Evolutionary conservation across 2,113 vertebrate species (phyloP).

Genomic region (Corythornis madagascariensis): DNA sequence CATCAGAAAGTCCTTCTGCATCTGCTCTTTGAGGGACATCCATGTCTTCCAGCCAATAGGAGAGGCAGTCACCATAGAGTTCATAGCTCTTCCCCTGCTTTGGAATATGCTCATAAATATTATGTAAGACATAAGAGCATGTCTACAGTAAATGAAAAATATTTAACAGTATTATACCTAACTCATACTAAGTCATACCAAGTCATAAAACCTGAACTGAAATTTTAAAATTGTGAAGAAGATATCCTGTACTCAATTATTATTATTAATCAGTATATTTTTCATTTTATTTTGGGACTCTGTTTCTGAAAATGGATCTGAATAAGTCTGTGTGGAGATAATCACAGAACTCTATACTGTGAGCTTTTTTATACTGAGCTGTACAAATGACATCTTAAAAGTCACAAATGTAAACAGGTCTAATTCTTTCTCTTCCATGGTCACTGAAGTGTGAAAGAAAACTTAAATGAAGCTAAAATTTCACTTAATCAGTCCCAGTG

Average conservation of each 20-base stretch:
- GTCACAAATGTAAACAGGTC: neutral
- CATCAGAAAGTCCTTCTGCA: neutral
- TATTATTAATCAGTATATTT: neutral
- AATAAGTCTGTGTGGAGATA: neutral
- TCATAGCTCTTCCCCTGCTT: neutral
- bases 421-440: neutral
- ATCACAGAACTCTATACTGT: neutral
- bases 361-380: neutral
- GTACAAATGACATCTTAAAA: neutral
- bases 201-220: neutral
- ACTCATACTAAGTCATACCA: neutral
- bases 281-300: neutral
- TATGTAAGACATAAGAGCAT: neutral
- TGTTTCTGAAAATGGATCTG: neutral
- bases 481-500: neutral
- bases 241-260: fast-evolving
- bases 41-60: fast-evolving
- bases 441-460: neutral
- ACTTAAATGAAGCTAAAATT: neutral
- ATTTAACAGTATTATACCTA: neutral
- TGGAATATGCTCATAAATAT: neutral
- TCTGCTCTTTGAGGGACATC: fast-evolving
- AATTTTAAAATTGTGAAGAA: neutral
- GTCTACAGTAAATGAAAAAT: neutral
- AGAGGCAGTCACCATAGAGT: neutral